Evolutionary conservation across 2,113 vertebrate genomes (phyloP).

Genomic region (Danionella cerebrum): DNA sequence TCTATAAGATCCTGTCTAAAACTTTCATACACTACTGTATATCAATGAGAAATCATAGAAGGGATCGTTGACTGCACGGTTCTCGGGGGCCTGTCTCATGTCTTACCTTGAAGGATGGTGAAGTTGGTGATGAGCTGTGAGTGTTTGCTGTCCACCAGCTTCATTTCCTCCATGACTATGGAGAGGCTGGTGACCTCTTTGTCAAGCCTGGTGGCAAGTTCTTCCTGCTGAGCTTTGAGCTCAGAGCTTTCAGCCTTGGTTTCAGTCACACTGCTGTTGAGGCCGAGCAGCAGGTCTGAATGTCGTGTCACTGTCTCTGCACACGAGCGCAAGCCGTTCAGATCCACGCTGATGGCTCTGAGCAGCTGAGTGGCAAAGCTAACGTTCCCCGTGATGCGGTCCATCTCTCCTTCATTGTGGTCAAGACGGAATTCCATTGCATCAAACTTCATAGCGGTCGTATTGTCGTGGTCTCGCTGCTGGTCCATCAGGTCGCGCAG

Average conservation of each 20-base stretch:
- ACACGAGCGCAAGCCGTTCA: conserved; percentile 86
- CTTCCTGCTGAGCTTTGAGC: conserved; percentile 80
- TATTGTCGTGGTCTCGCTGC: conserved; percentile 81
- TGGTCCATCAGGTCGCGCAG: conserved; percentile 85
- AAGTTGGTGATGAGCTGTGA: conserved; percentile 96
- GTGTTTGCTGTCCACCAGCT: conserved; percentile 91
- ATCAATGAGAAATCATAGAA: too few species aligned
- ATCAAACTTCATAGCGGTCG: conserved; percentile 77
- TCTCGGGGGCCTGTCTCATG: neutral
- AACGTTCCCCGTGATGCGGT: conserved; percentile 84
- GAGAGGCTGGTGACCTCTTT: conserved; percentile 84
- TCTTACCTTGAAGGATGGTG: conserved; percentile 88
- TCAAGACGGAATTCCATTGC: conserved; percentile 79
- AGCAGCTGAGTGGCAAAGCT: conserved; percentile 86
- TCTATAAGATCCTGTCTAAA: too few species aligned
- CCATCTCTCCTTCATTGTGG: conserved; percentile 75
- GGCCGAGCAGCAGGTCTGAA: conserved; percentile 74
- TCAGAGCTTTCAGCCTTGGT: conserved; percentile 72
- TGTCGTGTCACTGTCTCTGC: conserved; percentile 82
- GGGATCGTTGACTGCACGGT: too few species aligned
- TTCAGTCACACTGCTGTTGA: conserved; percentile 79
- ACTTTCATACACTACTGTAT: too few species aligned
- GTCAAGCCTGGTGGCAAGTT: conserved; percentile 80
- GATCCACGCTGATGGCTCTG: conserved; percentile 76
- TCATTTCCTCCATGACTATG: conserved; percentile 97